Conservation (phyloP, 2,888 invertebrate genomes). For the Drosophila formosana region DNA sequence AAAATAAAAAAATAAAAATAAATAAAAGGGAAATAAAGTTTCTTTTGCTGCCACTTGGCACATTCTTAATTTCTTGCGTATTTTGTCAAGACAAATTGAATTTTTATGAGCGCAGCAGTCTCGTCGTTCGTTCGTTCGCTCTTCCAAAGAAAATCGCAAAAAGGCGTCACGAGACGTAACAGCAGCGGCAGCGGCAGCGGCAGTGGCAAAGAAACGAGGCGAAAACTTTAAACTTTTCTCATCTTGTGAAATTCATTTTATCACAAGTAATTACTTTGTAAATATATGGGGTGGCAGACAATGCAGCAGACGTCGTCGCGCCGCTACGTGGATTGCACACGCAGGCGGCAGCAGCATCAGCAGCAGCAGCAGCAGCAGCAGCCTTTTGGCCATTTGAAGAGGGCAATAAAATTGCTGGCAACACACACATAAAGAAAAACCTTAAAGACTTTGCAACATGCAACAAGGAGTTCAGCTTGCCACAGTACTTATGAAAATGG, state of each 20-base stretch:
- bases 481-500: not conserved
- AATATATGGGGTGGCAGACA: constrained; percentile 70
- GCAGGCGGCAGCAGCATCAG: constrained; percentile 47
- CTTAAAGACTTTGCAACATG: constrained; percentile 46
- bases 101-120: constrained; percentile 72
- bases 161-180: constrained; percentile 31
- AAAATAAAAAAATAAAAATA: constrained; percentile 47
- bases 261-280: constrained; percentile 83
- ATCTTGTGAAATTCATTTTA: constrained; percentile 82
- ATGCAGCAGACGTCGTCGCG: constrained; percentile 60
- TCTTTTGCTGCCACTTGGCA: constrained; percentile 80
- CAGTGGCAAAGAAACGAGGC: constrained; percentile 32
- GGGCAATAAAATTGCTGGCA: constrained; percentile 55
- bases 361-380: constrained; percentile 19
- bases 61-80: constrained; percentile 81
- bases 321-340: constrained; percentile 55
- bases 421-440: constrained; percentile 33
- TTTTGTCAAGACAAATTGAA: constrained; percentile 81
- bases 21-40: constrained; percentile 75
- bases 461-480: constrained; percentile 20
- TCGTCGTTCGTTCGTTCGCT: constrained; percentile 23
- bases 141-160: constrained; percentile 68
- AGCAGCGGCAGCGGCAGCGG: constrained; percentile 20
- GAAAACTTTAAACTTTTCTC: constrained; percentile 82
- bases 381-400: constrained; percentile 62